Percentiles rank a stretch among this genome's conserved stretches.
Evolutionary conservation across 2,797 vertebrate species (phyloP).

Genomic region (Lepilemur ruficaudatus): DNA sequence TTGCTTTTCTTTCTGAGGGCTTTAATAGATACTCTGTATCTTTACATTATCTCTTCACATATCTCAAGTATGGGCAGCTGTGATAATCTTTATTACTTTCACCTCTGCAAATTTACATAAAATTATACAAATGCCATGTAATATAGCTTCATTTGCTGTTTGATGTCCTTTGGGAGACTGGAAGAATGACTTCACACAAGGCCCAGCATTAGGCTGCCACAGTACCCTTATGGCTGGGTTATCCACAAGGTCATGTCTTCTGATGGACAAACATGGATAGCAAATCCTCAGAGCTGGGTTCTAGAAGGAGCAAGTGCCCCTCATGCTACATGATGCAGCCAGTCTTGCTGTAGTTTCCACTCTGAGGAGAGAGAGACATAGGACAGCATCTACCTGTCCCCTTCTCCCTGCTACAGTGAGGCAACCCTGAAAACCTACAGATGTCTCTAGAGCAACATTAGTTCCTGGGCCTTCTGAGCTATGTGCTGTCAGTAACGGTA

Average conservation of each 20-base stretch:
- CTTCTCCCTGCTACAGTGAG: fast-evolving
- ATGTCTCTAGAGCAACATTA: background rate
- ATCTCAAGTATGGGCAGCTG: background rate
- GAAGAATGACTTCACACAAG: background rate
- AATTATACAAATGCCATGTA: background rate
- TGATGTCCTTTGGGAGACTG: background rate
- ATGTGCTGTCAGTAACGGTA: background rate
- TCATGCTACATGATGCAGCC: background rate
- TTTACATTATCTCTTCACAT: background rate
- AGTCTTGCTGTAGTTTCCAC: background rate
- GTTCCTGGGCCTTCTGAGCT: background rate
- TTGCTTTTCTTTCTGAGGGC: background rate
- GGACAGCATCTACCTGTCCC: background rate
- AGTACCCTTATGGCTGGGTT: background rate
- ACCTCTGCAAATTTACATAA: background rate
- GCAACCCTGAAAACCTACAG: background rate
- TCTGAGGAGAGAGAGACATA: background rate
- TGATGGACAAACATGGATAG: background rate
- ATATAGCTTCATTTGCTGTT: background rate
- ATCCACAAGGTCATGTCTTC: background rate
- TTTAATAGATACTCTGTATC: background rate
- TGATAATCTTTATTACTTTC: background rate
- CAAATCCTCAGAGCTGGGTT: background rate
- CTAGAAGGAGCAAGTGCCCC: background rate
- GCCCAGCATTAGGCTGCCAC: background rate